Evolutionary conservation across 2,888 invertebrate species (phyloP).

Genomic region (Caprella mutica): DNA sequence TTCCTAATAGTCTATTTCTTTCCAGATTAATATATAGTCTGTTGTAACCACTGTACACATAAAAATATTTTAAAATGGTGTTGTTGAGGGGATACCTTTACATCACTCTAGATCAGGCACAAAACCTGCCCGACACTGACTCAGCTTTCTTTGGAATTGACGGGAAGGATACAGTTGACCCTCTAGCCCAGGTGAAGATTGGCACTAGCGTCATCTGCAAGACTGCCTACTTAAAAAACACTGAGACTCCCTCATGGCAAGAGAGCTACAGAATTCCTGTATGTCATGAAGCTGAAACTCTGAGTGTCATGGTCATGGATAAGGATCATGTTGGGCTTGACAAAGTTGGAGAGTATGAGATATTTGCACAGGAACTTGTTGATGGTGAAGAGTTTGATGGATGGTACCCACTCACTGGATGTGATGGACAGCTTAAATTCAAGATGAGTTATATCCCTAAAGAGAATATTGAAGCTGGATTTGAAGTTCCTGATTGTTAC

Average conservation of each 20-base stretch:
- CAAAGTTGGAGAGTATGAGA: constrained; percentile 18
- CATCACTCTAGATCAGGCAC: constrained; percentile 30
- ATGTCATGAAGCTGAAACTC: constrained; percentile 24
- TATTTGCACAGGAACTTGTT: constrained; percentile 22
- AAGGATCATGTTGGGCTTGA: constrained; percentile 28
- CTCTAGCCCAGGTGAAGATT: constrained; percentile 31
- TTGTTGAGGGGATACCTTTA: constrained; percentile 33
- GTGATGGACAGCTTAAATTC: constrained; percentile 30
- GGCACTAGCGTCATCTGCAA: constrained; percentile 32
- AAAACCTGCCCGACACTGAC: constrained; percentile 34
- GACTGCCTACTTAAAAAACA: constrained; percentile 33
- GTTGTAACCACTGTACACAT: too few species aligned
- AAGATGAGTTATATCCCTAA: constrained; percentile 31
- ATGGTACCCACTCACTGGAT: constrained; percentile 31
- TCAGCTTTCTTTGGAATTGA: constrained; percentile 34
- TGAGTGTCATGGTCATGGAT: constrained; percentile 28
- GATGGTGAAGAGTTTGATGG: constrained; percentile 26
- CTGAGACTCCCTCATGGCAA: constrained; percentile 32
- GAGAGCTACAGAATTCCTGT: constrained; percentile 32
- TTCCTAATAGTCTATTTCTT: too few species aligned
- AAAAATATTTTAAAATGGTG: constrained; percentile 14
- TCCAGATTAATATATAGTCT: too few species aligned
- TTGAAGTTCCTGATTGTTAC: constrained; percentile 33
- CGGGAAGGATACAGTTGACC: constrained; percentile 32
- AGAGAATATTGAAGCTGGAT: constrained; percentile 22